Evolutionary conservation across 2,888 invertebrate genomes (phyloP), one percentile per base, ranked within the genome.

Genomic region (Agrotis puta): DNA sequence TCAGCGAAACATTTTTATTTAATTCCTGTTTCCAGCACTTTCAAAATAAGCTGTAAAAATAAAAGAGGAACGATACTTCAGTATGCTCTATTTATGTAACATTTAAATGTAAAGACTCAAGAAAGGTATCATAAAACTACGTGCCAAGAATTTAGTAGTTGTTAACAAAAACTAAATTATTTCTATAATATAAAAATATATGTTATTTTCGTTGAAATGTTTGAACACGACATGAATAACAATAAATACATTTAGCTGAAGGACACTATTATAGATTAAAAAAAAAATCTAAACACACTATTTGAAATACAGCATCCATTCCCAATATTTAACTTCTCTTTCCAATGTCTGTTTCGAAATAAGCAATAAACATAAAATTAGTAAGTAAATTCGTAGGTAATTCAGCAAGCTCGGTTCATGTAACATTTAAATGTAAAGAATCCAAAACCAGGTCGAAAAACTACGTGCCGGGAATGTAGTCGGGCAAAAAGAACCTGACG

Each of bases 391-490:
- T 39, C 39, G 11, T 39, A 39, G 39, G 39, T 39, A 39, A 39
- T 39, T 39, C 39, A 39, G 39, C 39, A 39, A 13, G 16, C 58
- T 61, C 33, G 18, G 20, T 47, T 11, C 54, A 56, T 74, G 48
- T 71, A 66, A 79, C 45, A 71, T 81, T 81, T 71, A 75, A 75
- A 76, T 64, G 63, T 71, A 50, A 64, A 47, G 45, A 79, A 74
- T 70, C 68, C 64, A 66, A 72, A 77, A 77, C 24, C 68, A 64
- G 66, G 75, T 69, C 70, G 53, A 68, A 64, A 70, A 69, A 39
- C 27, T 70, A 82, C 84, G 84, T 85, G 83, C 51, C 27, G 16
- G 20, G 78, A 81, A 82, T 80, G 66, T 56, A 53, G 54, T 48
- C 39, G 53, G 45, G 5, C 0, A 4, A 54, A 64, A 69, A 33